Evolutionary conservation across 1,140 invertebrate species (phyloP).

Genomic region (Hylaeus volcanicus): DNA sequence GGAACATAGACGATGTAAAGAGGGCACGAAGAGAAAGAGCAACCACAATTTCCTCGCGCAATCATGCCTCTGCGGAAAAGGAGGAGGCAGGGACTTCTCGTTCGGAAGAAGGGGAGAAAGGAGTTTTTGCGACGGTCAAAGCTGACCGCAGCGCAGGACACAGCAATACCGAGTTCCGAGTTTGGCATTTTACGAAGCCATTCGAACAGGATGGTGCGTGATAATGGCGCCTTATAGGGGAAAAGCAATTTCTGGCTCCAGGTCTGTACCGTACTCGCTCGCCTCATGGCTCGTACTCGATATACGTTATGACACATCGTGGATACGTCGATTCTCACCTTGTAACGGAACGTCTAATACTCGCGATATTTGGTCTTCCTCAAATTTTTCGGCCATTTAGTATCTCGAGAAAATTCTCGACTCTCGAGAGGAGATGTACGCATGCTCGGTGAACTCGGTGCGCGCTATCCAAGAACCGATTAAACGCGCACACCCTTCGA

Average conservation of each 20-base stretch:
- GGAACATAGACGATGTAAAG: slow-evolving; percentile 50
- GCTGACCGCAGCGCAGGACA: slow-evolving; percentile 74
- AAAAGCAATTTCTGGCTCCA: slow-evolving; percentile 77
- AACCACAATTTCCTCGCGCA: slow-evolving; percentile 71
- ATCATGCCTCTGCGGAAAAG: slow-evolving; percentile 54
- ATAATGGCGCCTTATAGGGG: slow-evolving; percentile 78
- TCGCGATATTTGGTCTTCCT: slow-evolving; percentile 9
- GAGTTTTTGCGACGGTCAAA: slow-evolving; percentile 63
- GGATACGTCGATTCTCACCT: slow-evolving; percentile 70
- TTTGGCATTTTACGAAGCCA: slow-evolving; percentile 77
- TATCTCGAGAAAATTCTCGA: not conserved
- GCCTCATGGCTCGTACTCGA: slow-evolving; percentile 36
- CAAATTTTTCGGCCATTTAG: not conserved
- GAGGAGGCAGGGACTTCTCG: slow-evolving; percentile 1
- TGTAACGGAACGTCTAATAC: slow-evolving; percentile 71
- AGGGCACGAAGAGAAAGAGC: slow-evolving; percentile 57
- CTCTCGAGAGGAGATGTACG: too few relatives aligned
- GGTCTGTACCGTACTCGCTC: slow-evolving; percentile 33
- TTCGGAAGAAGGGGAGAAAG: slow-evolving; percentile 15
- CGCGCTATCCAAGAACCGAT: not conserved
- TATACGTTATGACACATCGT: slow-evolving; percentile 63
- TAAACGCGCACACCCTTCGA: not conserved
- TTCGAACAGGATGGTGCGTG: slow-evolving; percentile 79
- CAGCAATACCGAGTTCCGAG: slow-evolving; percentile 69
- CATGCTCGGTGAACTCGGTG: not conserved